Evolutionary conservation across 1,140 invertebrate species (phyloP).

Genomic region (Dendrolimus punctatus): DNA sequence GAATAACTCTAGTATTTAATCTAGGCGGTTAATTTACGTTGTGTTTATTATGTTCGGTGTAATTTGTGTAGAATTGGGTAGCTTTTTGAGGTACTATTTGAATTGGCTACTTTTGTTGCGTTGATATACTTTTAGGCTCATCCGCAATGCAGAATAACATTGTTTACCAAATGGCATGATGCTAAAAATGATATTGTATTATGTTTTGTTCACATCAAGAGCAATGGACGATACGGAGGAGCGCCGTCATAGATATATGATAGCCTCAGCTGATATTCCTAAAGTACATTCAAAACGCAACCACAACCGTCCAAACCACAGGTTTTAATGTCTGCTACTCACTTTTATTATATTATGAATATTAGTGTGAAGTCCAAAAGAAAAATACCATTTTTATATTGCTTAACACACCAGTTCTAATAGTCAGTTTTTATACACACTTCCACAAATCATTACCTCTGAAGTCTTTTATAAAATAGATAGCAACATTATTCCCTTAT

Average conservation of each 20-base stretch:
- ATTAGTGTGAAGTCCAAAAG: no score
- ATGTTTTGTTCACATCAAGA: constrained; percentile 23
- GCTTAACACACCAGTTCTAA: no score
- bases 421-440: no score
- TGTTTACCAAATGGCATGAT: no score
- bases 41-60: constrained; percentile 38
- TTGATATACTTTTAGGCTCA: no score
- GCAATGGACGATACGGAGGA: constrained; percentile 50
- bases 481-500: no score
- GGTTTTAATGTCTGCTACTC: constrained; percentile 27
- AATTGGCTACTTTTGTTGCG: no score
- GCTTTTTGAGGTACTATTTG: no score
- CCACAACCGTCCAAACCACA: constrained; percentile 62
- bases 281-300: constrained; percentile 62
- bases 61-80: constrained; percentile 17
- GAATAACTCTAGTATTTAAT: constrained; percentile 36
- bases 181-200: constrained; percentile 1
- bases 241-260: constrained; percentile 27
- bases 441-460: no score
- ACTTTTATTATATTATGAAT: constrained; percentile 2
- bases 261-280: constrained; percentile 46
- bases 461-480: no score
- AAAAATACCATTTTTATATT: no score
- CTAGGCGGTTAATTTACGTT: constrained; percentile 55
- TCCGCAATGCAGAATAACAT: no score